A percentile compares a stretch with the other conserved stretches of the same genome.
phyloP scores from a whole-genome alignment of 1,140 invertebrate genomes.

The Zaprionus gabonicus region DNA sequence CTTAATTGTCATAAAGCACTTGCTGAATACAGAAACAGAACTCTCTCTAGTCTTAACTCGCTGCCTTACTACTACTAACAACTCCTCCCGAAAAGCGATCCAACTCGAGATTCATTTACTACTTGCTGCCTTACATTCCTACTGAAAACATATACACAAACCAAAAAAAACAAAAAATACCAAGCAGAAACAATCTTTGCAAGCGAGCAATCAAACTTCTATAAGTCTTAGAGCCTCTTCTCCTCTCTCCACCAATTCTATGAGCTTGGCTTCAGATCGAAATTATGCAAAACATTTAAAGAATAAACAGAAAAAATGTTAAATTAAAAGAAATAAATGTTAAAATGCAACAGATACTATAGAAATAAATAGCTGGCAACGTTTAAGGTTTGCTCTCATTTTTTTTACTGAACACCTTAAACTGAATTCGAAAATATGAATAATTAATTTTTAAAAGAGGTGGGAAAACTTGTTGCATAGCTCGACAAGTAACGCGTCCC shows the following conservation, averaged over 20 bases:
- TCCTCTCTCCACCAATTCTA: slow-evolving; percentile 65
- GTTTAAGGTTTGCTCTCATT: slow-evolving; percentile 44
- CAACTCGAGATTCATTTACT: slow-evolving; percentile 60
- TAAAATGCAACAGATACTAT: slow-evolving; percentile 50
- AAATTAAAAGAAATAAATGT: slow-evolving; percentile 58
- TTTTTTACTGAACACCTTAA: slow-evolving; percentile 41
- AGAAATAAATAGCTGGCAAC: slow-evolving; percentile 58
- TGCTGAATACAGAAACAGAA: slow-evolving; percentile 69
- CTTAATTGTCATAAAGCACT: slow-evolving; percentile 79
- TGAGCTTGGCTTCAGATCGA: slow-evolving; percentile 61
- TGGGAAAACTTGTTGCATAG: slow-evolving; percentile 35
- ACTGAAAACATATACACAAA: slow-evolving; percentile 31
- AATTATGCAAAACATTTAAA: slow-evolving; percentile 50
- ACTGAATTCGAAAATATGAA: slow-evolving; percentile 27
- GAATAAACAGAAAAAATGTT: slow-evolving; percentile 29
- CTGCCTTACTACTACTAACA: slow-evolving; percentile 62
- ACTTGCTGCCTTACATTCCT: slow-evolving; percentile 81
- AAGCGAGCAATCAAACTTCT: slow-evolving; percentile 26
- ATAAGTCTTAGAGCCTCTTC: slow-evolving; percentile 60
- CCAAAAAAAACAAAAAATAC: neutral
- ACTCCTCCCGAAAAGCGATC: slow-evolving; percentile 54
- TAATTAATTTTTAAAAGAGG: slow-evolving; percentile 49
- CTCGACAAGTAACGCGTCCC: slow-evolving; percentile 16
- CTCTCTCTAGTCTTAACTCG: slow-evolving; percentile 74
- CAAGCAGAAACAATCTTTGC: slow-evolving; percentile 5